A percentile compares a stretch with the other conserved stretches of the same genome.
Conservation (phyloP, 2,797 vertebrate species). For the Telmatherina bonti region DNA sequence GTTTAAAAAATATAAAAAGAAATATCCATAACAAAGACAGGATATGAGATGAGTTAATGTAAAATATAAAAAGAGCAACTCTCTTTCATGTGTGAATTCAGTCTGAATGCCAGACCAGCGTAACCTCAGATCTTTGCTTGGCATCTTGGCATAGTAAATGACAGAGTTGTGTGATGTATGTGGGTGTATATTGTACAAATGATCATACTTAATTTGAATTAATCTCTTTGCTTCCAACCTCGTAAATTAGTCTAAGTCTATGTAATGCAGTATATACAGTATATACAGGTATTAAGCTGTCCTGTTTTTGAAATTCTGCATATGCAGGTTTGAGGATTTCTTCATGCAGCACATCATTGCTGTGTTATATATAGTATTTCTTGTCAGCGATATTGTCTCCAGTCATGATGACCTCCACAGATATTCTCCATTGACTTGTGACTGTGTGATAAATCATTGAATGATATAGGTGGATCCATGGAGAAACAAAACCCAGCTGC, state of each 20-base stretch:
- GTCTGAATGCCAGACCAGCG: slow-evolving; percentile 9
- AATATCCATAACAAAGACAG: slow-evolving; percentile 11
- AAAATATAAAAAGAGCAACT: background rate
- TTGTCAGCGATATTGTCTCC: background rate
- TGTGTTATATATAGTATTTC: background rate
- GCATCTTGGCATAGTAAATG: slow-evolving; percentile 11
- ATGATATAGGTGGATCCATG: background rate
- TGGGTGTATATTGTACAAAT: slow-evolving; percentile 11
- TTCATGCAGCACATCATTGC: background rate
- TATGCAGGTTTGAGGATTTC: background rate
- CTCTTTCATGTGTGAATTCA: slow-evolving; percentile 23
- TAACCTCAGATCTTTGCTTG: slow-evolving; percentile 14
- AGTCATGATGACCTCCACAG: slow-evolving; percentile 1
- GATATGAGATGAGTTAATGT: slow-evolving; percentile 31
- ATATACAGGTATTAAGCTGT: background rate
- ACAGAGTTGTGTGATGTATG: slow-evolving; percentile 9
- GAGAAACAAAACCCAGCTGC: background rate
- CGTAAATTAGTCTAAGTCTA: background rate
- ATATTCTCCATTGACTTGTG: background rate
- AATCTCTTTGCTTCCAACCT: background rate
- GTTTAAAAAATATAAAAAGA: slow-evolving; percentile 40
- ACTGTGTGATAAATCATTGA: background rate
- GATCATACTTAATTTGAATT: background rate
- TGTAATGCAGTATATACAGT: background rate
- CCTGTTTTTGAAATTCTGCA: background rate